Evolutionary conservation across 2,888 invertebrate species (phyloP).

Genomic region (Crioceris asparagi): DNA sequence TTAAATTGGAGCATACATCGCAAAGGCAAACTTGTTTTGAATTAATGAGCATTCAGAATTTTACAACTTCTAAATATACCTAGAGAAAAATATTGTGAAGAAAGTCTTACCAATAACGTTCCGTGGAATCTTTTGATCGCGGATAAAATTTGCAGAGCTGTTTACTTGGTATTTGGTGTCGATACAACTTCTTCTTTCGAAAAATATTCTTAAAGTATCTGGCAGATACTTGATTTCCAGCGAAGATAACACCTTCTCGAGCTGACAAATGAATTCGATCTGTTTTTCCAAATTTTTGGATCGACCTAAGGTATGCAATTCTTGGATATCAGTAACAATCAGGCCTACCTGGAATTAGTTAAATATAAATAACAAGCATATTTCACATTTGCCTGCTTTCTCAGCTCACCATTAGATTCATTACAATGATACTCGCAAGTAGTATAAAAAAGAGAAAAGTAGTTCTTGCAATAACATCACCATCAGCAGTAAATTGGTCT

Average conservation of each 20-base stretch:
- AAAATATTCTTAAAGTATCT: conserved; percentile 14
- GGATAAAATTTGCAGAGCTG: conserved; percentile 18
- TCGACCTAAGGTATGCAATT: conserved; percentile 28
- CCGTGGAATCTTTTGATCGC: conserved; percentile 21
- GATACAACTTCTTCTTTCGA: conserved; percentile 16
- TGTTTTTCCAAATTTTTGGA: conserved; percentile 33
- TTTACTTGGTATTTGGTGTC: conserved; percentile 16
- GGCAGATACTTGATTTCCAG: conserved; percentile 20
- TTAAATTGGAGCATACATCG: too few species aligned
- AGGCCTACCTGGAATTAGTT: conserved; percentile 40
- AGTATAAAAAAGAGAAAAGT: conserved; percentile 43
- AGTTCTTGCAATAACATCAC: too few species aligned
- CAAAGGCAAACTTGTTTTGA: too few species aligned
- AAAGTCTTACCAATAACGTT: conserved; percentile 26
- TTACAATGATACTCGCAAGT: conserved; percentile 43
- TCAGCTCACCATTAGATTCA: conserved; percentile 42
- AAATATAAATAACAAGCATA: too few species aligned
- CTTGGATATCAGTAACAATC: conserved; percentile 45
- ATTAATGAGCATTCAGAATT: too few species aligned
- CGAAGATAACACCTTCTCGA: conserved; percentile 30
- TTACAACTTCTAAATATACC: too few species aligned
- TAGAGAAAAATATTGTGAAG: too few species aligned
- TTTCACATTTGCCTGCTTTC: too few species aligned
- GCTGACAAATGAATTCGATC: conserved; percentile 33
- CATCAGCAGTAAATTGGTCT: too few species aligned